These are phyloP conservation scores for Physella acuta DNA, from an alignment of 1,140 invertebrate genomes.

Conservation along the genomic window DNA sequence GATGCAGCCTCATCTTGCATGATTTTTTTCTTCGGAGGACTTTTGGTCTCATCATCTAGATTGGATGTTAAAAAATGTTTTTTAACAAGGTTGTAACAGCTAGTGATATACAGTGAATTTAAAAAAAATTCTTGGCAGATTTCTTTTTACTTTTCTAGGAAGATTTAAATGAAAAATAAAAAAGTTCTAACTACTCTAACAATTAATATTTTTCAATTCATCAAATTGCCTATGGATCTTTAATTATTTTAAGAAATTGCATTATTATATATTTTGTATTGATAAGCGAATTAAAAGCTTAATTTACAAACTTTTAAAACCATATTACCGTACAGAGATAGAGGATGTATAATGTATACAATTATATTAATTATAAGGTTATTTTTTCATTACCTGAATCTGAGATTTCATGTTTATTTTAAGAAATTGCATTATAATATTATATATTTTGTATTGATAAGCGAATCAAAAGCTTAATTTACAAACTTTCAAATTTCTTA, in stretches of 20 bases:
- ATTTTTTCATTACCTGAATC: conserved; percentile 8
- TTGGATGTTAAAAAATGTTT: background rate
- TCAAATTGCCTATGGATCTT: no score
- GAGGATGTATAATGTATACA: background rate
- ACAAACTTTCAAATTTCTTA: background rate
- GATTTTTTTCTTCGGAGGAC: conserved; percentile 1
- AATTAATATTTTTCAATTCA: no score
- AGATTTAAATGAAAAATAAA: no score
- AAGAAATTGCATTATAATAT: background rate
- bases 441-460: background rate
- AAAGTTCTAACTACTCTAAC: no score
- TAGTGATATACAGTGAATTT: no score
- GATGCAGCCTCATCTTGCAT: background rate
- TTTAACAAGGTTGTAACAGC: no score
- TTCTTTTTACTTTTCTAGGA: no score
- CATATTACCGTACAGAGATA: background rate
- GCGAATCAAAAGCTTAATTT: background rate
- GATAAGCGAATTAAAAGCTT: background rate
- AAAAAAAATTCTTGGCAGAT: no score
- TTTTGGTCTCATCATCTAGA: background rate
- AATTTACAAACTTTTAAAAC: background rate
- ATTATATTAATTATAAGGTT: background rate
- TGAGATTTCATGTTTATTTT: background rate
- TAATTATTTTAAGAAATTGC: background rate
- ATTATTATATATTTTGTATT: background rate